Conservation (phyloP, 37 sponge, comb jelly and placozoan genomes). For the Cladorhizidae sp. region DNA sequence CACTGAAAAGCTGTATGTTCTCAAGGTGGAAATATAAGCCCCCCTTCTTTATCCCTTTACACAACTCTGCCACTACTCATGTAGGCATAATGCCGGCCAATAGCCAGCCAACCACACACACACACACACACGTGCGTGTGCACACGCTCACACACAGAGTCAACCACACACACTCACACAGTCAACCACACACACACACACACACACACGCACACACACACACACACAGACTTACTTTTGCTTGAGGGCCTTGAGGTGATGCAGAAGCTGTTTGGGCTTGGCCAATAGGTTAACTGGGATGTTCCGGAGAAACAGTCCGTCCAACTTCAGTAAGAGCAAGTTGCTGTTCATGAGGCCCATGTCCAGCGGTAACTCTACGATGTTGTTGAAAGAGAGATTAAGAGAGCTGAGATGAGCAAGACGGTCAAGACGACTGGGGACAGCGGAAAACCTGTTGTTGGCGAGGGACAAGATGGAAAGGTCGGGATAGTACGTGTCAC, state of each 20-base stretch:
- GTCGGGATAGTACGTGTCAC: constrained; percentile 34
- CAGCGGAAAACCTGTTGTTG: constrained; percentile 24
- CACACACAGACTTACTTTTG: constrained; percentile 70
- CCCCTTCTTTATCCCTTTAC: too few species aligned
- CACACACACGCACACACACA: too few species aligned
- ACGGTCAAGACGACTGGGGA: constrained; percentile 47
- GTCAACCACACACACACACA: too few species aligned
- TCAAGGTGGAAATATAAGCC: too few species aligned
- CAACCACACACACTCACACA: too few species aligned
- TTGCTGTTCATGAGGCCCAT: constrained; percentile 57
- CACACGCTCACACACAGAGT: too few species aligned
- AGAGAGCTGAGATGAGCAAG: constrained; percentile 55
- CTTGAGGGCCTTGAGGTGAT: constrained; percentile 54
- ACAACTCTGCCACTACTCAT: too few species aligned
- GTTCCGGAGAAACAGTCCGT: constrained; percentile 42
- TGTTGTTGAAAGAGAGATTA: constrained; percentile 37
- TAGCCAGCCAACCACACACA: too few species aligned
- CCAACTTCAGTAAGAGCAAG: constrained; percentile 48
- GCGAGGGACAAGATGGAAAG: constrained; percentile 58
- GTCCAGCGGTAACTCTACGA: constrained; percentile 51
- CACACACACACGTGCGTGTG: too few species aligned
- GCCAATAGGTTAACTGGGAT: constrained; percentile 25
- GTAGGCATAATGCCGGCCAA: too few species aligned
- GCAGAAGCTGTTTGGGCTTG: constrained; percentile 33
- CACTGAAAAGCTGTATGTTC: too few species aligned